Conservation (phyloP, 2,888 invertebrate genomes). For the Ganaspis brasiliensis region DNA sequence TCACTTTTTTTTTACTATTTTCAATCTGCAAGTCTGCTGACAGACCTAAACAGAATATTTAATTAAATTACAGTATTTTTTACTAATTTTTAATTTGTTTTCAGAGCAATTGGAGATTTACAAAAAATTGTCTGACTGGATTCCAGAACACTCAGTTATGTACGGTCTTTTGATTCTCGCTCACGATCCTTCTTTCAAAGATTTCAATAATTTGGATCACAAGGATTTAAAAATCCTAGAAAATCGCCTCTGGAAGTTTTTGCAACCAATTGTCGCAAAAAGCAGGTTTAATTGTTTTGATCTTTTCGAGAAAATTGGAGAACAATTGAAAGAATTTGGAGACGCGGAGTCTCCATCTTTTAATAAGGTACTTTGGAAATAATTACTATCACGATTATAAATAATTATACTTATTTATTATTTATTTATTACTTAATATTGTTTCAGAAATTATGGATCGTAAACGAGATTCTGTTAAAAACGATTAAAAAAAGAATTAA, state of each 20-base stretch:
- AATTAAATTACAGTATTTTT: too few relatives aligned
- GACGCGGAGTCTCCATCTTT: not conserved
- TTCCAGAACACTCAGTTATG: constrained; percentile 11
- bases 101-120: not conserved
- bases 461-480: too few relatives aligned
- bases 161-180: not conserved
- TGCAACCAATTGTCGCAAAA: not conserved
- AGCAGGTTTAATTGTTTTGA: constrained; percentile 4
- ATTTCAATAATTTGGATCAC: not conserved
- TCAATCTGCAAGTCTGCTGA: too few relatives aligned
- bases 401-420: too few relatives aligned
- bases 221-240: not conserved
- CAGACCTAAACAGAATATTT: too few relatives aligned
- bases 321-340: not conserved
- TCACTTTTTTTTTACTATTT: too few relatives aligned
- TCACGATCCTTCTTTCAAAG: not conserved
- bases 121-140: not conserved
- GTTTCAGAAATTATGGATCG: not conserved
- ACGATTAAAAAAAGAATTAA: too few relatives aligned
- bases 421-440: too few relatives aligned
- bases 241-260: not conserved
- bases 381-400: too few relatives aligned
- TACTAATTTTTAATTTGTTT: not conserved
- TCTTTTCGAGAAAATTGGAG: not conserved
- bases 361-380: not conserved